A percentile compares a stretch with the other conserved stretches of the same genome.
phyloP scores from a whole-genome alignment of 2,113 vertebrate species.

The Lonchura striata region DNA sequence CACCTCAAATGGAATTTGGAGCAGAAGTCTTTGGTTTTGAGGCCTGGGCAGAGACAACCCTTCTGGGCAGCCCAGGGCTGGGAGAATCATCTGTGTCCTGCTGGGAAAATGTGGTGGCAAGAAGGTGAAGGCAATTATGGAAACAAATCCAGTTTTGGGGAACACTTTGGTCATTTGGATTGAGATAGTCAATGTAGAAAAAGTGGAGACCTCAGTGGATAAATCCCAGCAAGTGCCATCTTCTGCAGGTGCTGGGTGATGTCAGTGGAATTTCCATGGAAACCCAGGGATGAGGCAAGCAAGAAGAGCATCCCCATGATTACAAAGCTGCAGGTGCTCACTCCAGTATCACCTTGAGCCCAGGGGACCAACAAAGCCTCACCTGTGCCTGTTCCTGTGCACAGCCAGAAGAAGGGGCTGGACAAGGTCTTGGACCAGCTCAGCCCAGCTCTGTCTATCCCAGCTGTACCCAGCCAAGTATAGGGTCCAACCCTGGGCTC shows the following conservation, averaged over 20 bases:
- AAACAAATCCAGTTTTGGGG: neutral
- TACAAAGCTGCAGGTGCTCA: neutral
- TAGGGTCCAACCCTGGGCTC: neutral
- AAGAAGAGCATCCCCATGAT: neutral
- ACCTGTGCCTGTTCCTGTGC: neutral
- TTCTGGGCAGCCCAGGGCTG: neutral
- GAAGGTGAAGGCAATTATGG: neutral
- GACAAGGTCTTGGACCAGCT: neutral
- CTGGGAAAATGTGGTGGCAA: neutral
- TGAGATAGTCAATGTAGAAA: neutral
- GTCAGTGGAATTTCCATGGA: neutral
- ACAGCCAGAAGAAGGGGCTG: neutral
- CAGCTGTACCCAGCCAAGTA: neutral
- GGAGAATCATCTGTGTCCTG: neutral
- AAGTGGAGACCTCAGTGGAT: neutral
- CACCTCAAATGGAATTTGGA: rapidly evolving
- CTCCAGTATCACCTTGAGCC: neutral
- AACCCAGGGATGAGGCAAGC: neutral
- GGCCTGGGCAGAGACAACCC: neutral
- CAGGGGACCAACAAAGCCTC: neutral
- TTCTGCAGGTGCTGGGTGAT: neutral
- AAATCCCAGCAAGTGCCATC: neutral
- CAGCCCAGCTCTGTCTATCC: neutral
- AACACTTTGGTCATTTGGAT: neutral
- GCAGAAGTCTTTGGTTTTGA: neutral